phyloP scores from a whole-genome alignment of 2,113 vertebrate species.

The Chionis minor region DNA sequence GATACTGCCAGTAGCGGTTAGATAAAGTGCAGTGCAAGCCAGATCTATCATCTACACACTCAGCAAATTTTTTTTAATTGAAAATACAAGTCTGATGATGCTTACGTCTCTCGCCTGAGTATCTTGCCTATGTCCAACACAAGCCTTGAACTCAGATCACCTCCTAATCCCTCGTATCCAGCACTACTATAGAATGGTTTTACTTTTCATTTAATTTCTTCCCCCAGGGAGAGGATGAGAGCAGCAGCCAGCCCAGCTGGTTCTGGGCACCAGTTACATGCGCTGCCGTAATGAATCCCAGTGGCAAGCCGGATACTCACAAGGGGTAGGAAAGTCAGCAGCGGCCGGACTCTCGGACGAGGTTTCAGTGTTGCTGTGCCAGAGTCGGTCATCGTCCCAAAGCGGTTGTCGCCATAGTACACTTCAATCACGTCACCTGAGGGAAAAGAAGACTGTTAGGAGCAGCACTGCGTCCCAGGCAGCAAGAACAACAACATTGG shows the following conservation, averaged over 20 bases:
- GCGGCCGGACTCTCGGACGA: conserved; percentile 75
- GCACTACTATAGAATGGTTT: neutral
- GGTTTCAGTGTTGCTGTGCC: conserved; percentile 80
- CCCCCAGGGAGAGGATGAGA: neutral
- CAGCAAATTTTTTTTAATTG: conserved; percentile 7
- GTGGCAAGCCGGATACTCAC: conserved; percentile 54
- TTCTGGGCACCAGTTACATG: neutral
- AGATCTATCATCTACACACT: neutral
- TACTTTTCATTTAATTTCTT: neutral
- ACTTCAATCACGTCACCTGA: conserved; percentile 69
- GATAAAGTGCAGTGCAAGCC: neutral
- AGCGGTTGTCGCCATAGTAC: conserved; percentile 69
- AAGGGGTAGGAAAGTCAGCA: conserved; percentile 76
- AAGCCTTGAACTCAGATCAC: neutral
- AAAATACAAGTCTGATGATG: neutral
- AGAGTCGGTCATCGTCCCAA: conserved; percentile 69
- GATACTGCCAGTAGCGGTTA: neutral
- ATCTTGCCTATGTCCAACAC: neutral
- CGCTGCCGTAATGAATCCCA: neutral
- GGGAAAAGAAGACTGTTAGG: neutral
- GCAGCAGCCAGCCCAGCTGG: conserved; percentile 15
- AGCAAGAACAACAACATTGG: fast-evolving
- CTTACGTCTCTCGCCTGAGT: neutral
- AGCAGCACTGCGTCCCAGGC: fast-evolving
- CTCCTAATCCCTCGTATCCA: neutral